Evolutionary conservation across 2,797 vertebrate genomes (phyloP), one percentile per base, ranked within the genome.

Genomic region (Peromyscus eremicus): DNA sequence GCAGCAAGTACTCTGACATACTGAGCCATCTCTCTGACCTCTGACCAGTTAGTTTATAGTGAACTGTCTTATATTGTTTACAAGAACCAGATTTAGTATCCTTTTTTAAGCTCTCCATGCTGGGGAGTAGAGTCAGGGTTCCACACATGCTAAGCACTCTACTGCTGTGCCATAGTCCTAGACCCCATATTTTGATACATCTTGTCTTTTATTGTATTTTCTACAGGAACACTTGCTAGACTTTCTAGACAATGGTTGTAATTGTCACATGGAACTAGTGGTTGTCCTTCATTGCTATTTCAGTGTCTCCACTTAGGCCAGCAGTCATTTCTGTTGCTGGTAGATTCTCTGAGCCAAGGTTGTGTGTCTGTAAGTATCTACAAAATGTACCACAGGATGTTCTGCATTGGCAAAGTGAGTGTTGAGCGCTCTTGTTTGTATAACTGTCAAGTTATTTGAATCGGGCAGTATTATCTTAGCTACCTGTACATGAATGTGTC

Each of bases 401-500:
- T 8, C 46, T 71, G 64, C 66, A 21, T 62, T 49, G 34, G 92
- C 29, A 46, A 77, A 76, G 94, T 40, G n/a, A 37, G 29, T 71
- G 19, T 19, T 81, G 71, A 77, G 49, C 70, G 4, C 23, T 88
- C 25, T 79, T 94, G 27, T 40, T 66, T 90, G 64, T 88, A 29
- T 83, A 92, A 82, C 21, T 76, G 64, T 3, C 19, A 92, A n/a
- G 9, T 95, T 86, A 85, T 92, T 94, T 87, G 55, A 77, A 66
- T 94, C 55, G 68, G 91, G 25, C 90, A 79, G 23, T 94, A 49
- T 89, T 94, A 94, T 57, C 64, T 85, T 94, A 81, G 52, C 92
- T 90, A 81, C 91, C 84, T 96, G 68, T 76, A 92, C 0, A 8
- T 95, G 94, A 91, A 76, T 80, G 43, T 64, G 34, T 96, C 93